Base-by-base conservation (phyloP, 2,888 invertebrate species). In the Ceriagrion tenellum region DNA sequence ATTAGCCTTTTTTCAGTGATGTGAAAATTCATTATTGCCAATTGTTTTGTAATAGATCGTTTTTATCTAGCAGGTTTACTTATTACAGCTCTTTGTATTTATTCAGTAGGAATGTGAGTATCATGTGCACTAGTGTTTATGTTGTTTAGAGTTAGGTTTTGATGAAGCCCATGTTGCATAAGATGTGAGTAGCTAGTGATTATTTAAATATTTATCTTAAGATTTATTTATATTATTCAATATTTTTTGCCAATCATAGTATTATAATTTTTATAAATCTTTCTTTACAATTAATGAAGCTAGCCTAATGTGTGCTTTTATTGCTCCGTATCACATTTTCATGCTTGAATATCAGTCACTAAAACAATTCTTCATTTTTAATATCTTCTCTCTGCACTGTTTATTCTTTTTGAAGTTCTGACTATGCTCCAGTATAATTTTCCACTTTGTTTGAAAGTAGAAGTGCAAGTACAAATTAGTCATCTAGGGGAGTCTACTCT, bases 161-260 rank as follows among this genome's bases (percentile, higher is more conserved):
- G 35, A 81, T 16, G 4, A 35, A 30, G 16, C 13, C 81, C 30
- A 18, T 81, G 81, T 35, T 81, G 81, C 35, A 30, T 81, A 16
- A 30, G 12, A 16, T 35, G 81, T 81, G 81, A 81, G 81, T 81
- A 81, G 81, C 81, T 81, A 81, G n/a, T 81, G 81, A n/a, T 81
- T 81, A 81, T 81, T 81, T 81, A 81, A 81, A 81, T 81, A 81
- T 81, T 81, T 81, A 81, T 81, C 16, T 35, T 35, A 81, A 16
- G 35, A 81, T 81, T 81, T 81, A 35, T 81, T 81, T 81, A 35
- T 81, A 16, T 35, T 30, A 16, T 0, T 30, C 81, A 12, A n/a
- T 81, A n/a, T 81, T 81, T 47, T 69, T 81, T 81, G 81, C 81
- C 81, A 30, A 35, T 35, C 30, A 81, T 26, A 81, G 81, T 81